Base-by-base conservation (phyloP, 2,888 invertebrate species). In the Phragmatobia fuliginosa region DNA sequence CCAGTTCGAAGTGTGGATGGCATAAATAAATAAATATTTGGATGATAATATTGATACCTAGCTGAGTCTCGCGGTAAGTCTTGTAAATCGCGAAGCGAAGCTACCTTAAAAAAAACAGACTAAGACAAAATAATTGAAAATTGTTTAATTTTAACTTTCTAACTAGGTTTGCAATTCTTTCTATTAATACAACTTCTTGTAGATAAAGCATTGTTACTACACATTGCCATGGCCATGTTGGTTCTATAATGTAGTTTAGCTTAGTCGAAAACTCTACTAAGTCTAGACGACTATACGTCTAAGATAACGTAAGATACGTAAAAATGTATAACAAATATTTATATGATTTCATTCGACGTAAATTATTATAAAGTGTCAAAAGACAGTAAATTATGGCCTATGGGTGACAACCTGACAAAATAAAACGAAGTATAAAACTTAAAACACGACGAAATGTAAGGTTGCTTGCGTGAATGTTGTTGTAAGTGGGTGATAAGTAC, bases 401-500 rank as follows among this genome's bases (percentile, higher is more conserved):
- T 11, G 52, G 1, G 2, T 28, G 28, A 14, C 56, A 28, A 14
- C 56, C 14, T 14, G 16, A 16, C 28, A 28, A 0, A 56, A 28
- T 16, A 56, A 56, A 21, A 56, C 49, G 1, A 72, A 56, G 45
- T 56, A 76, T 79, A 72, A 77, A 77, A 63, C 18, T 16, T 28
- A 31, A 14, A 66, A 66, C 58, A 72, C 63, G 67, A 73, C 68
- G n/a, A 69, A 70, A 72, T 71, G 70, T 68, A 78, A 76, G 64
- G 68, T 72, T 16, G 66, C 58, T 76, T 76, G 74, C 77, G 74
- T 81, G 73, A 81, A 80, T 32, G 62, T 62, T 45, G 61, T 73
- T 70, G 60, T 78, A 74, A 78, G 82, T 76, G 71, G 62, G 66
- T 78, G 68, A 62, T 66, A 78, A 80, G 75, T 74, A 71, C 61